phyloP scores from a whole-genome alignment of 2,888 invertebrate species.

The Neocrepidodera transversa region DNA sequence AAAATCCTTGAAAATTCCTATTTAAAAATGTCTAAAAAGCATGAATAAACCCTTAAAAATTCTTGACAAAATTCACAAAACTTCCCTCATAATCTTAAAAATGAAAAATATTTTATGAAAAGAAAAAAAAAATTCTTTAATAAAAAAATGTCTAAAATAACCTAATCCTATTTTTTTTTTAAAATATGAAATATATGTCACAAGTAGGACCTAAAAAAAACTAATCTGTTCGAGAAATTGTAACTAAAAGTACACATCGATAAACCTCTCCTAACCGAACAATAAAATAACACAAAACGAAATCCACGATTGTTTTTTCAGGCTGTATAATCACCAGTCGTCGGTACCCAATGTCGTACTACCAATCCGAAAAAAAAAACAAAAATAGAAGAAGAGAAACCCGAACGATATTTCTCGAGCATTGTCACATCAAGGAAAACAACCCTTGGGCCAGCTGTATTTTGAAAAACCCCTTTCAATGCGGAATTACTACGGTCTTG shows the following conservation, averaged over 20 bases:
- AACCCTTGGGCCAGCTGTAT: slow-evolving; percentile 32
- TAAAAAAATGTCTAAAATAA: too few species aligned
- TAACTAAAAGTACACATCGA: slow-evolving; percentile 1
- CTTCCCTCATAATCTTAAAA: too few species aligned
- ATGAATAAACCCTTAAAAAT: too few species aligned
- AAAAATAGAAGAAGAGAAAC: slow-evolving; percentile 30
- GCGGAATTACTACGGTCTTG: slow-evolving; percentile 30
- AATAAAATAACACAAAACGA: slow-evolving; percentile 1
- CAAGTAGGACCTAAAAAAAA: too few species aligned
- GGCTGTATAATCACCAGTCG: slow-evolving; percentile 11
- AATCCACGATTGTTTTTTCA: slow-evolving; percentile 5
- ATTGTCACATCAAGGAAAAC: slow-evolving; percentile 34
- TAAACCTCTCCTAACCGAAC: slow-evolving; percentile 3
- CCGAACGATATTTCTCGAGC: slow-evolving; percentile 31
- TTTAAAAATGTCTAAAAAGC: too few species aligned
- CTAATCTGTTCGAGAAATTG: too few species aligned
- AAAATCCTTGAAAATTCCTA: too few species aligned
- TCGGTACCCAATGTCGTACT: slow-evolving; percentile 2
- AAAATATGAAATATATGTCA: too few species aligned
- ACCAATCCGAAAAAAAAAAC: slow-evolving; percentile 16
- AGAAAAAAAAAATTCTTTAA: too few species aligned
- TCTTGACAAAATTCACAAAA: too few species aligned
- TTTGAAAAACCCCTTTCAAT: slow-evolving; percentile 32
- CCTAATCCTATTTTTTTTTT: too few species aligned
- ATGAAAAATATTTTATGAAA: too few species aligned